These are phyloP conservation scores for Micromesistius poutassou DNA, from an alignment of 2,797 vertebrate species.

Conservation along the genomic window DNA sequence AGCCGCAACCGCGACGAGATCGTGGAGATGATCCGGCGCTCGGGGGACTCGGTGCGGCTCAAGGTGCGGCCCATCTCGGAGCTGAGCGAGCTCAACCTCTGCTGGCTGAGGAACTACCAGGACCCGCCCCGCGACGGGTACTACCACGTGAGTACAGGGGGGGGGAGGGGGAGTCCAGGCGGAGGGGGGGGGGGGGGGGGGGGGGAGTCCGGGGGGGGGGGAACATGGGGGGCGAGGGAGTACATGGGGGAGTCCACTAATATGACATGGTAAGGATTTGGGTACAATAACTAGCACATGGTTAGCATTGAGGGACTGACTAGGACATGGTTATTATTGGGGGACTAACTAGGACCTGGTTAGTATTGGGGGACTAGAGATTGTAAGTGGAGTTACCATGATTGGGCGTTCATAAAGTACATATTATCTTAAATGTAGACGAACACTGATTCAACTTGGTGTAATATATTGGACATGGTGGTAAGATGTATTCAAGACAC, in stretches of 20 bases:
- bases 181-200: not conserved
- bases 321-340: too few species aligned
- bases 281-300: too few species aligned
- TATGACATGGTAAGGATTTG: too few species aligned
- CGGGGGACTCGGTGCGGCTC: conserved; percentile 86
- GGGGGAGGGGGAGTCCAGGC: not conserved
- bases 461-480: too few species aligned
- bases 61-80: conserved; percentile 95
- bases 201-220: too few species aligned
- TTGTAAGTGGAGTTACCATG: too few species aligned
- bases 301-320: too few species aligned
- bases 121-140: conserved; percentile 64
- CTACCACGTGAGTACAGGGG: conserved; percentile 81
- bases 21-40: conserved; percentile 98
- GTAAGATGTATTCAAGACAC: too few species aligned
- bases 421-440: not conserved
- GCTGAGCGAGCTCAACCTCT: conserved; percentile 89
- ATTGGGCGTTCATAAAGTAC: not conserved
- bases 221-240: conserved; percentile 50
- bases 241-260: too few species aligned
- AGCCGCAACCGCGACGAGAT: conserved; percentile 92
- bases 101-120: conserved; percentile 82
- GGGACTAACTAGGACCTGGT: too few species aligned
- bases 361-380: too few species aligned
- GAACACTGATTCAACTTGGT: not conserved